phyloP scores from a whole-genome alignment of 2,888 invertebrate species.

The Parnassius mnemosyne region DNA sequence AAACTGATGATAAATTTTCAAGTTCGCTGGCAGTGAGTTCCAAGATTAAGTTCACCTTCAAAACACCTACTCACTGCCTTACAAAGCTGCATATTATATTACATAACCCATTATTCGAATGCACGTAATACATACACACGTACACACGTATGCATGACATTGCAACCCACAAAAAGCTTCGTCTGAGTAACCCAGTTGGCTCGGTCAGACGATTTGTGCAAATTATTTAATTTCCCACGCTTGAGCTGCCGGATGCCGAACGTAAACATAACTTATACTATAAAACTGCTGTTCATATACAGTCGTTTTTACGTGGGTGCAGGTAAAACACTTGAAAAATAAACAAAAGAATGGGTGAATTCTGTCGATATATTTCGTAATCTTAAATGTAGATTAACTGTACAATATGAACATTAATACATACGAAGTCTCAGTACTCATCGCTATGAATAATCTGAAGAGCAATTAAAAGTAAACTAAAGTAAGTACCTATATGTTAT shows the following conservation, averaged over 20 bases:
- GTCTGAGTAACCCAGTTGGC: conserved; percentile 20
- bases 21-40: too few relatives aligned
- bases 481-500: too few relatives aligned
- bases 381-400: too few relatives aligned
- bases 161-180: conserved; percentile 7
- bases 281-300: conserved; percentile 4
- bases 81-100: background rate
- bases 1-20: too few relatives aligned
- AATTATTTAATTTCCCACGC: conserved; percentile 16
- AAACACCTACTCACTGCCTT: too few relatives aligned
- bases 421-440: too few relatives aligned
- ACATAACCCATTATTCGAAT: background rate
- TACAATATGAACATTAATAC: too few relatives aligned
- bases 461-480: too few relatives aligned
- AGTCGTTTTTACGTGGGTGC: background rate
- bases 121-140: background rate
- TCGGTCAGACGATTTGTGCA: conserved; percentile 3
- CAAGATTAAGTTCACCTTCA: too few relatives aligned
- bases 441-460: too few relatives aligned
- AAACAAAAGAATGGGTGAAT: background rate
- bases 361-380: too few relatives aligned
- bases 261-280: conserved; percentile 8
- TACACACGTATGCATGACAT: background rate
- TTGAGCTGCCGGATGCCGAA: background rate
- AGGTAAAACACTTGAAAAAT: conserved; percentile 2